phyloP scores from a whole-genome alignment of 2,888 invertebrate species.

The Oscheius sp. region DNA sequence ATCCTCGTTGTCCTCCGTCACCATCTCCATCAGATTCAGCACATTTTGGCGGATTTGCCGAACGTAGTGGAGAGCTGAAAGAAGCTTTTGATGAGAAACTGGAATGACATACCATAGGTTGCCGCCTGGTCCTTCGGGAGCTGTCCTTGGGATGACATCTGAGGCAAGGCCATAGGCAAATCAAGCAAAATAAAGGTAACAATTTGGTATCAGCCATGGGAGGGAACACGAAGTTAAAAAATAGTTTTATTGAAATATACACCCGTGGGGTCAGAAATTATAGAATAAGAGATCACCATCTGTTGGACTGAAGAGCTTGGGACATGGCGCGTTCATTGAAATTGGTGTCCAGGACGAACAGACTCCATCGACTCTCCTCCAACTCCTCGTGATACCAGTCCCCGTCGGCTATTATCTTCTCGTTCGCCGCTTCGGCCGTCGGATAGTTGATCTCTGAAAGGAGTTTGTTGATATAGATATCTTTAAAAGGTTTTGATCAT shows the following conservation, averaged over 20 bases:
- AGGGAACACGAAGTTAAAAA: neutral
- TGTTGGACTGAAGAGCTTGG: neutral
- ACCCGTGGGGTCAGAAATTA: conserved; percentile 1
- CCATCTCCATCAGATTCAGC: neutral
- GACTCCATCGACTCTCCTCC: conserved; percentile 38
- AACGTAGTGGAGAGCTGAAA: conserved; percentile 13
- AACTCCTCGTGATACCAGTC: conserved; percentile 36
- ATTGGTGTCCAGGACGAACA: conserved; percentile 21
- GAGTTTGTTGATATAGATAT: neutral
- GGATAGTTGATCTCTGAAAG: conserved; percentile 35
- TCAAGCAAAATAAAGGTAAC: neutral
- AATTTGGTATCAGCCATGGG: neutral
- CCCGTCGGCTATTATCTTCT: conserved; percentile 29
- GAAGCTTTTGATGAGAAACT: neutral
- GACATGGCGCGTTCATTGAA: conserved; percentile 16
- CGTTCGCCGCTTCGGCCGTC: conserved; percentile 36
- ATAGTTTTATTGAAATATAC: neutral
- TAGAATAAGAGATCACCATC: neutral
- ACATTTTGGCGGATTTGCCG: neutral
- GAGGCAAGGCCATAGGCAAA: neutral
- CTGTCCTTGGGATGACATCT: conserved; percentile 5
- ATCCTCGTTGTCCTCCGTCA: neutral
- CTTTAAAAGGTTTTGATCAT: no score
- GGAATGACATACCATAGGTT: neutral
- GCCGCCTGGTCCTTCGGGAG: neutral